These are phyloP conservation scores for Mola mola DNA, from an alignment of 2,113 vertebrate genomes.

Conservation along the genomic window DNA sequence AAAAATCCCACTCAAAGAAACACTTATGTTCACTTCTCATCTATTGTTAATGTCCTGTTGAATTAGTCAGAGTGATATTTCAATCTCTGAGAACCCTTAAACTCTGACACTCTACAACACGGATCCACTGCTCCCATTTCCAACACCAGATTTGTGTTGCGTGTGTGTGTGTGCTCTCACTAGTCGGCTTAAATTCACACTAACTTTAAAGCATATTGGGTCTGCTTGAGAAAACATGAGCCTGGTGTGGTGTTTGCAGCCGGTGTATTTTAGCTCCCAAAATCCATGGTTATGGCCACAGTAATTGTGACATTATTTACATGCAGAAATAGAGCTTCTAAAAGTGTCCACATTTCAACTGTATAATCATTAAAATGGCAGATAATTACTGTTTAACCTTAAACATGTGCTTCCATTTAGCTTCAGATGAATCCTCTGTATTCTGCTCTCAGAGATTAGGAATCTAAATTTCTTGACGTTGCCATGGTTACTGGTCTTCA, in stretches of 20 bases:
- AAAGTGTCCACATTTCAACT: conserved; percentile 20
- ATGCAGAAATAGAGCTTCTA: conserved; percentile 13
- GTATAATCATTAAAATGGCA: conserved; percentile 14
- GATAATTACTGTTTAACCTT: conserved; percentile 29
- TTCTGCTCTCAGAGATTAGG: conserved; percentile 44
- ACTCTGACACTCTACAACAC: conserved; percentile 18
- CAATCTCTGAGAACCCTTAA: conserved; percentile 32
- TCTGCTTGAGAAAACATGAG: conserved; percentile 27
- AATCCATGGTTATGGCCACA: conserved; percentile 28
- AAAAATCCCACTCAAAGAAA: conserved; percentile 33
- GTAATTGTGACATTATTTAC: conserved; percentile 54
- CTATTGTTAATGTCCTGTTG: conserved; percentile 59
- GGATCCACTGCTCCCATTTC: conserved; percentile 32
- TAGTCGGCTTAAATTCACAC: no score
- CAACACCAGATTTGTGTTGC: conserved; percentile 1
- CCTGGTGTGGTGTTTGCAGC: conserved; percentile 54
- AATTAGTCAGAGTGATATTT: conserved; percentile 53
- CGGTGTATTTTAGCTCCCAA: conserved; percentile 46
- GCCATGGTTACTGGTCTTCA: conserved; percentile 67
- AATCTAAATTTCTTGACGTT: conserved; percentile 56
- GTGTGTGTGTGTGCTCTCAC: no score
- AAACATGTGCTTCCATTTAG: conserved; percentile 36
- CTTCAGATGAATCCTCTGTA: conserved; percentile 21
- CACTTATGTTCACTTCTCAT: conserved; percentile 46
- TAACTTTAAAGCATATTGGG: no score